Base-by-base conservation (phyloP, 2,113 vertebrate species). In the Sapayoa aenigma region DNA sequence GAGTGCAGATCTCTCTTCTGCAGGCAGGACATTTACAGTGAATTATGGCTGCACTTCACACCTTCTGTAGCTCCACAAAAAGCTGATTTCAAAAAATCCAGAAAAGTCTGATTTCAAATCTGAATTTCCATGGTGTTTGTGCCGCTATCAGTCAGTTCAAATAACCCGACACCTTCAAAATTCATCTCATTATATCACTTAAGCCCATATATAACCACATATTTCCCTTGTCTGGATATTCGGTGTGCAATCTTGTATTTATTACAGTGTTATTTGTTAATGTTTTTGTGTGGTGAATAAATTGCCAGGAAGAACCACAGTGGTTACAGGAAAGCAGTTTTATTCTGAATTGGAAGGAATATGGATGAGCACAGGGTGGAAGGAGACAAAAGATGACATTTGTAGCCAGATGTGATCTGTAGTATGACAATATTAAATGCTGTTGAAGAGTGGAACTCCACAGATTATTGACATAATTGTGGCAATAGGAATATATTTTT, bases 241-340 rank as follows among this genome's bases (percentile, higher is more conserved):
- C 80, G 72, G 59, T 89, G 75, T 83, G 67, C 71, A 87, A 87
- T 87, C 58, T 82, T 46, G 52, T 89, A 60, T 94, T 90, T 95
- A 89, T 94, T 95, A 87, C 72, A 67, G 65, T 24, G 85, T 83
- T 66, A 90, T 90, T 84, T 46, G 87, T 71, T 85, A 89, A 84
- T 95, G 95, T 93, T 94, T 95, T 52, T 66, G 88, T 93, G 86
- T 77, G 59, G 89, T 71, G 87, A 75, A 41, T 78, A 79, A 73
- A 10, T 82, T 86, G 72, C 92, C 84, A 66, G 62, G 47, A 75
- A 6, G 25, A 79, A 67, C 56, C 46, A 21, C 2, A 49, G 69
- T 37, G 84, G 86, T 84, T 78, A 35, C 59, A 73, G 49, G 46
- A 59, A 90, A 56, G 17, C 60, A 66, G 18, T 72, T 89, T 31